Evolutionary conservation across 2,113 vertebrate genomes (phyloP), one percentile per base, ranked within the genome.

Genomic region (Thamnophis sirtalis): DNA sequence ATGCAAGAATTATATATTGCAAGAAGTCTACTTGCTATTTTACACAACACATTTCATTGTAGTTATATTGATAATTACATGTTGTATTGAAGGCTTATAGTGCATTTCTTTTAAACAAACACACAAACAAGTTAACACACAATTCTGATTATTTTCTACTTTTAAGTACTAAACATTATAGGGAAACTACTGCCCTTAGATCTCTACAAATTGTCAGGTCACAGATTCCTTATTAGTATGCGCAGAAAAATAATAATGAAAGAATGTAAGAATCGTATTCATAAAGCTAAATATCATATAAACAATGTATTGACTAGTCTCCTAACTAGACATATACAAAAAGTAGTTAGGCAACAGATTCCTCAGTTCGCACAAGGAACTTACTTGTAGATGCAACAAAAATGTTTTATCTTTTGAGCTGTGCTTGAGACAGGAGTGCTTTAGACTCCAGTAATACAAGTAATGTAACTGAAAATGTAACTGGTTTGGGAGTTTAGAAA

Each of bases 71-170:
- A 89, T 92, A 92, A 92, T 94, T 93, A 93, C 93, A 91, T 88
- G 86, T 89, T 88, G 95, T 96, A 96, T 93, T 95, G 94, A 97
- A 97, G 95, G 96, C 94, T 94, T 89, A 88, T 94, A 95, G 93
- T 95, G 96, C 90, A 95, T 93, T 91, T 89, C 5, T 49, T 86
- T 43, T 86, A 94, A 95, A 89, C 80, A 89, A 87, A 94, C 94
- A 50, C n/a, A 86, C 28, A 63, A 89, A 96, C 90, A 49, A 96
- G 91, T 91, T 94, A 95, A 94, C 88, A 95, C 91, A 90, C 91
- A 94, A 50, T 93, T 92, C 92, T 93, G 88, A 95, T 93, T 96
- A 93, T 92, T 90, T 90, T 60, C 50, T 85, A 88, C 3, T 96
- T 96, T 95, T 60, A 94, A 96, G 95, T 93, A 90, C 91, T 92